Conservation (phyloP, 2,888 invertebrate genomes). For the Diaperis boleti region DNA sequence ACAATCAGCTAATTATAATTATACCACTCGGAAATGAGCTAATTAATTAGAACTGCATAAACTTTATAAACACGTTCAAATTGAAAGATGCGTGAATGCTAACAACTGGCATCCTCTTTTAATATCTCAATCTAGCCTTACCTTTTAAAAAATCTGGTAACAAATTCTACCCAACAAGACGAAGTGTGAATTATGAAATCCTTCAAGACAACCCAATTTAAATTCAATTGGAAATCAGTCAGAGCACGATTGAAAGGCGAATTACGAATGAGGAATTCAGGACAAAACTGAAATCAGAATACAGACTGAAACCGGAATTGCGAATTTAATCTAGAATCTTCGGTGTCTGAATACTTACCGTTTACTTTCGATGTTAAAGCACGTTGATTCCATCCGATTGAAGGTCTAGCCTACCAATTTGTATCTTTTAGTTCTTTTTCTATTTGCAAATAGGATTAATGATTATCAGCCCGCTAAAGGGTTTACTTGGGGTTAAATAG, state of each 20-base stretch:
- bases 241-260: background rate
- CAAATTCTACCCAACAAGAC: background rate
- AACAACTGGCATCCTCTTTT: too few species aligned
- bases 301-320: background rate
- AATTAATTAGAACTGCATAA: too few species aligned
- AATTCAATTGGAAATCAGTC: slow-evolving; percentile 11
- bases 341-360: background rate
- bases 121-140: too few species aligned
- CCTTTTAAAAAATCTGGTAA: background rate
- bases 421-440: background rate
- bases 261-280: slow-evolving; percentile 5
- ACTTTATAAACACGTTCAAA: too few species aligned
- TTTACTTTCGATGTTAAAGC: background rate
- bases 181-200: slow-evolving; percentile 4
- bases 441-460: background rate
- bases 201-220: slow-evolving; percentile 1
- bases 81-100: too few species aligned
- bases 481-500: slow-evolving; percentile 1
- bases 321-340: slow-evolving; percentile 12
- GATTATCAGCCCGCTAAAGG: background rate
- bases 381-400: background rate
- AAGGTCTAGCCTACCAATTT: background rate
- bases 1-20: too few species aligned
- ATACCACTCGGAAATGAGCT: too few species aligned
- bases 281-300: slow-evolving; percentile 10